Percentiles rank a stretch among this genome's conserved stretches.
Conservation (phyloP, 2,113 vertebrate genomes). For the Melanerpes aurifrons region DNA sequence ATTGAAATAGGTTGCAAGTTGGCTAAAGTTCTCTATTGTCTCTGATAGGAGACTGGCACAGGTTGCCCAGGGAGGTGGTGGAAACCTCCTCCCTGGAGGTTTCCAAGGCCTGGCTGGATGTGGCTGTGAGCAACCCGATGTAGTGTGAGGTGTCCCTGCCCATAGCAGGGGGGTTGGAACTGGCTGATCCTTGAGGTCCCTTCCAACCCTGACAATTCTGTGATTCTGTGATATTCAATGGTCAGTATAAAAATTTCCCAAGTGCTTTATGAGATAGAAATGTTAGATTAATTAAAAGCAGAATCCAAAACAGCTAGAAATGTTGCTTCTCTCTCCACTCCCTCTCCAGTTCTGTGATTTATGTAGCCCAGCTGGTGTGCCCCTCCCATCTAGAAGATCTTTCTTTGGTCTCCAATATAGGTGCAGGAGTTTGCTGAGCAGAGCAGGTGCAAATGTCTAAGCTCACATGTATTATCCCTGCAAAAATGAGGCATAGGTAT, state of each 20-base stretch:
- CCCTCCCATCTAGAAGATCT: neutral
- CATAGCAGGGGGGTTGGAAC: too few species aligned
- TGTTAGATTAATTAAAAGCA: neutral
- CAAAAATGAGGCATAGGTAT: neutral
- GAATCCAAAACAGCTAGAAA: neutral
- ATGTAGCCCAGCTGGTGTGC: neutral
- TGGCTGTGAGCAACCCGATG: too few species aligned
- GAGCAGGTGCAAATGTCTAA: neutral
- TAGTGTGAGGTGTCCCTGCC: too few species aligned
- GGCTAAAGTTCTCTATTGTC: neutral
- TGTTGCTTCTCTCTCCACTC: neutral
- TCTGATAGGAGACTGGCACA: too few species aligned
- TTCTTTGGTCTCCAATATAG: neutral
- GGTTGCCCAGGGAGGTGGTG: too few species aligned
- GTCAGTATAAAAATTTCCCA: neutral
- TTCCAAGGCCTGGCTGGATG: too few species aligned
- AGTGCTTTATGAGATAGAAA: neutral
- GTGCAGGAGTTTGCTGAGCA: neutral
- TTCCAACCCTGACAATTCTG: too few species aligned
- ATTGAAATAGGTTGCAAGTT: conserved; percentile 38
- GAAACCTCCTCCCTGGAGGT: too few species aligned
- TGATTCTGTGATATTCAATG: neutral
- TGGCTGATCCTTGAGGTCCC: too few species aligned
- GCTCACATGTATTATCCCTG: neutral
- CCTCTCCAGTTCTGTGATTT: neutral